A percentile compares a stretch with the other conserved stretches of the same genome.
Conservation (phyloP, 2,888 invertebrate genomes). For the Dryobota labecula region DNA sequence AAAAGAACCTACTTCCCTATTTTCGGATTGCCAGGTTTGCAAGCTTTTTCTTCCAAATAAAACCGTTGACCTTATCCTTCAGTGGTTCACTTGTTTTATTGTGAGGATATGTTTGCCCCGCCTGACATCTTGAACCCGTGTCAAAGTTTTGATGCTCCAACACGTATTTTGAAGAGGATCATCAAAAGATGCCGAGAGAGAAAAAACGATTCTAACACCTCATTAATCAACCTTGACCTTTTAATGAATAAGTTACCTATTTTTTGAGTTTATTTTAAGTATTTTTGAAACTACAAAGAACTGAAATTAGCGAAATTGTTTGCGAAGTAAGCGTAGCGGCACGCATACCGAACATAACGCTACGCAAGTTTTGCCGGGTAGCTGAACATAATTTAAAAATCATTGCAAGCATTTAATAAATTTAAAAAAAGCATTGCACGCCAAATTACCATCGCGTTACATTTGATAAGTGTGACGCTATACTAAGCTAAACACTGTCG, state of each 20-base stretch:
- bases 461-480: background rate
- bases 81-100: background rate
- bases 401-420: too few relatives aligned
- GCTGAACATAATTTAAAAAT: background rate
- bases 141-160: conserved; percentile 1
- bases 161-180: conserved; percentile 25
- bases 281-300: background rate
- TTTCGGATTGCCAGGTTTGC: background rate
- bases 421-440: too few relatives aligned
- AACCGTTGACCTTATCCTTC: background rate
- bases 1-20: background rate
- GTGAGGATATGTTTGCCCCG: background rate
- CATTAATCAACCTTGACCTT: background rate
- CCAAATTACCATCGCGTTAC: too few relatives aligned
- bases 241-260: background rate
- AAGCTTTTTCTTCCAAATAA: background rate
- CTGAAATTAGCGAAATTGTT: too few relatives aligned
- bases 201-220: conserved; percentile 37
- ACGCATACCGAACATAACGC: background rate
- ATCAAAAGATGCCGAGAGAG: conserved; percentile 7
- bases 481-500: background rate
- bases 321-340: background rate
- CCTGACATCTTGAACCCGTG: background rate
- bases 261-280: background rate
- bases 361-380: background rate